Evolutionary conservation across 2,797 vertebrate species (phyloP), one percentile per base, ranked within the genome.

Genomic region (Molossus alvarezi): DNA sequence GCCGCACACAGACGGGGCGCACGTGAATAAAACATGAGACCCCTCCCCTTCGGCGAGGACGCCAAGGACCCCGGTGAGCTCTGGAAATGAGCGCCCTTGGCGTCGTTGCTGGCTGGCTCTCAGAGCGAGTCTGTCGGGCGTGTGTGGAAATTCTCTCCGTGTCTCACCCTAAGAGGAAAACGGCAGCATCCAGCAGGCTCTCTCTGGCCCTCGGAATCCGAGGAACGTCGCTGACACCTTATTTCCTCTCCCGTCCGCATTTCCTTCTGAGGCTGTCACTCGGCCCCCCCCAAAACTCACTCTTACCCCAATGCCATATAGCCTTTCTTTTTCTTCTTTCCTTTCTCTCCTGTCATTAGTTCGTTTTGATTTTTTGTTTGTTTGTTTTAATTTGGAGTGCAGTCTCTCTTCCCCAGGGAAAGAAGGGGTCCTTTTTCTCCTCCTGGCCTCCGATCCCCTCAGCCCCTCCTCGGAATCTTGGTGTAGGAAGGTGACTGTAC

Each of bases 141-240:
- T 2, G 67, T 3, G 6, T 10, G 20, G 11, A 72, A 18, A 37
- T 3, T 1, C 37, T 17, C 17, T 37, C 8, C 21, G 27, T 2
- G 58, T 48, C 37, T 33, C 3, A 3, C 75, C 57, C 83, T n/a
- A 37, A 71, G 8, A n/a, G 9, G 21, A 25, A 81, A 48, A 14
- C 8, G 0, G 29, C 11, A 1, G 37, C 21, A 33, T 15, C 41
- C 9, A 9, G 60, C 6, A 41, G 60, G 60, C 51, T 13, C 69
- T 17, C 6, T 25, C 23, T 25, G 51, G 69, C 37, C 65, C 65
- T 12, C 23, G 14, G 45, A 33, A 27, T 57, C 21, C 0, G 33
- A 60, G 29, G 55, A 73, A 18, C 27, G 3, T 0, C 0, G n/a
- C n/a, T 41, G 10, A 8, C 0, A 5, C 1, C 9, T 23, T 7